Base-by-base conservation (phyloP, 35 echinoderm and acorn worm genomes). In the Apostichopus parvimensis region DNA sequence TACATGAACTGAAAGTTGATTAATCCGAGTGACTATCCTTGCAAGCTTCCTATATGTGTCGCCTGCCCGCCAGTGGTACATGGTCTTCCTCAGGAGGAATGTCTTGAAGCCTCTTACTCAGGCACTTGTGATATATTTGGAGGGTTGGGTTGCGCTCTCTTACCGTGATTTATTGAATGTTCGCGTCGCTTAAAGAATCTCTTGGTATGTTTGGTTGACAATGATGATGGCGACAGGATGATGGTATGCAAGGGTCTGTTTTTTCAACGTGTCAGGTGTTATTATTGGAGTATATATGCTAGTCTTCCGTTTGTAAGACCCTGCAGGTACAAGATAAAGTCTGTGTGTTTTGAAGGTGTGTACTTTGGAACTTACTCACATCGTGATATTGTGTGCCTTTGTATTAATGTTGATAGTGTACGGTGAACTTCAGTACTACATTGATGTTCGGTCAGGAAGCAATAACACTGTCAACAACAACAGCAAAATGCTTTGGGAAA, bases 161-260 rank as follows among this genome's bases (percentile, higher is more conserved):
- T 75, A n/a, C n/a, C 71, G 14, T 75, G 71, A 75, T 75, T 75
- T 75, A 75, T 75, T 18, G 71, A 75, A 75, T 22, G 17, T 75
- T 75, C 14, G 21, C n/a, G n/a, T 75, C 6, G n/a, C 14, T 22
- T 75, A 7, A 75, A 14, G 17, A 75, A 75, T 6, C 71, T 75
- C 71, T 75, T 18, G 71, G 20, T 18, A 75, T 75, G 14, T 5
- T 18, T 68, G 64, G 34, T 4, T 1, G 26, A 28, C 26, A 1
- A 28, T 1, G 26, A 28, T 28, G 26, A 28, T 45, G 34, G 34
- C 34, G 64, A 68, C 18, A 18, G 17, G 15, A 18, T 18, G 71
- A 22, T 75, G 71, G 71, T 45, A 75, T 75, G 71, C 20, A 6
- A 20, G 17, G 71, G 71, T 75, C n/a, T 75, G 71, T 75, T 75